These are phyloP conservation scores for Nothocercus julius DNA, from an alignment of 2,113 vertebrate genomes.

Conservation along the genomic window DNA sequence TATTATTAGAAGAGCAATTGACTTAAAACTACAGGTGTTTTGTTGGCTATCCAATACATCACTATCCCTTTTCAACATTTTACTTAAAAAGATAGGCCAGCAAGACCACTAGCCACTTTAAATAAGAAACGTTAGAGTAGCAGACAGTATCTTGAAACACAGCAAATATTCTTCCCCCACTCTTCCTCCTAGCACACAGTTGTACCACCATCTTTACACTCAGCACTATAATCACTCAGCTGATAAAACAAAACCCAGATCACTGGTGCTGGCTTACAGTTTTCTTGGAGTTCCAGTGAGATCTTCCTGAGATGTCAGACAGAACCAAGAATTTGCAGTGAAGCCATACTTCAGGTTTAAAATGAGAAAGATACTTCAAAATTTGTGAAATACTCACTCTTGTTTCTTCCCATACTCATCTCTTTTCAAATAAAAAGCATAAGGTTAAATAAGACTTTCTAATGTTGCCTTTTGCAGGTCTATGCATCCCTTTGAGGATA, in stretches of 20 bases:
- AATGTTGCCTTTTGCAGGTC: not conserved
- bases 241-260: not conserved
- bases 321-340: not conserved
- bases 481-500: not conserved
- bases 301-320: not conserved
- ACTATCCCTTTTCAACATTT: not conserved
- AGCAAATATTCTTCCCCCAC: not conserved
- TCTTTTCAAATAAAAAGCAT: not conserved
- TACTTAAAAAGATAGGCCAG: not conserved
- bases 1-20: not conserved
- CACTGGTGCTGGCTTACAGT: not conserved
- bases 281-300: conserved; percentile 8
- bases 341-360: not conserved
- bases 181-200: not conserved
- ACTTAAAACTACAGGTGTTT: not conserved
- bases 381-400: not conserved
- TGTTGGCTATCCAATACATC: not conserved
- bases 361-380: not conserved
- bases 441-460: not conserved
- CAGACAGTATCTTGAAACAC: not conserved
- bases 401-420: not conserved
- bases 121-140: not conserved
- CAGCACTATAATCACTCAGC: not conserved
- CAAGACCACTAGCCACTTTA: not conserved
- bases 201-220: not conserved